These are phyloP conservation scores for Coryphaenoides rupestris DNA, from an alignment of 2,113 vertebrate genomes.

Conservation along the genomic window DNA sequence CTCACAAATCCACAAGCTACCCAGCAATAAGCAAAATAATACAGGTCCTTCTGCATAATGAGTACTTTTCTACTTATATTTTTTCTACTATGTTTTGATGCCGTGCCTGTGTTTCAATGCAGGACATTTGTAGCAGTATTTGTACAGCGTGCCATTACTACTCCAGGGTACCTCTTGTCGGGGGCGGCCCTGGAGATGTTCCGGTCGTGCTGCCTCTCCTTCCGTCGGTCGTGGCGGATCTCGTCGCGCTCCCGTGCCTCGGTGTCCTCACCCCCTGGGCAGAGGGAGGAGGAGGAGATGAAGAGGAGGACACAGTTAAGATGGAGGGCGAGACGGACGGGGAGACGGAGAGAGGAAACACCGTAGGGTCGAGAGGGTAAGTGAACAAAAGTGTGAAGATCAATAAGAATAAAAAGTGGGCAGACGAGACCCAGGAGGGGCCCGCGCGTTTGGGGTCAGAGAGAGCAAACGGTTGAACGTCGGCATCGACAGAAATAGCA, in stretches of 20 bases:
- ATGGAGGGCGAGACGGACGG: background rate
- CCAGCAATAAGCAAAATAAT: too few species aligned
- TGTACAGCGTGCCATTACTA: too few species aligned
- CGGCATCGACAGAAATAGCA: background rate
- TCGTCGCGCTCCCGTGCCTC: constrained; percentile 93
- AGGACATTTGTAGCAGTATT: too few species aligned
- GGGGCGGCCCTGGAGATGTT: constrained; percentile 94
- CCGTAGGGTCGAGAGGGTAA: background rate
- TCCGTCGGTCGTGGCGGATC: constrained; percentile 90
- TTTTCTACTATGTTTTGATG: too few species aligned
- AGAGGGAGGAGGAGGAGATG: background rate
- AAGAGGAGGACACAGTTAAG: background rate
- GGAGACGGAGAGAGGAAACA: constrained; percentile 6
- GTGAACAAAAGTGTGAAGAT: background rate
- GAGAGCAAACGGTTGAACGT: background rate
- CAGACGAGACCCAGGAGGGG: background rate
- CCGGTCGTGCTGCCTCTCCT: constrained; percentile 92
- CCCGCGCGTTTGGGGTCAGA: too few species aligned
- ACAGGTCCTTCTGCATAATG: too few species aligned
- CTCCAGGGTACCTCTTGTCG: constrained; percentile 87
- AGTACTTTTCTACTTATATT: too few species aligned
- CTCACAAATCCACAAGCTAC: too few species aligned
- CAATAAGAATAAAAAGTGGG: background rate
- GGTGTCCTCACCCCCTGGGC: constrained; percentile 78
- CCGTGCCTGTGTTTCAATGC: too few species aligned